Conservation (phyloP, 2,113 vertebrate genomes). For the Arizona elegans region DNA sequence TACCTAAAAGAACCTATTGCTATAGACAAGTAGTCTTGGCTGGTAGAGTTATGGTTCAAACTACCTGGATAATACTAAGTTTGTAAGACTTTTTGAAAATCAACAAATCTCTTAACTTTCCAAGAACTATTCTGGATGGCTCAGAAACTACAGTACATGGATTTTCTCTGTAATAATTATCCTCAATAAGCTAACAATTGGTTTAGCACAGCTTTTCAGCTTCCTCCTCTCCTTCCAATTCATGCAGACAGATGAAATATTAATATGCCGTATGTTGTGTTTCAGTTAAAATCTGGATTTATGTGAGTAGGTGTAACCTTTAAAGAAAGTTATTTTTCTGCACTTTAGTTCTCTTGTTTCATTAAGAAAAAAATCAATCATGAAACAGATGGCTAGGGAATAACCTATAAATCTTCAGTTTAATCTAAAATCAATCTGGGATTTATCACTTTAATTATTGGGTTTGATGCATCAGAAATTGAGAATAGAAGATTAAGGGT, state of each 20-base stretch:
- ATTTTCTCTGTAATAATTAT: background rate
- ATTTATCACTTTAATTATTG: background rate
- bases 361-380: background rate
- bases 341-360: background rate
- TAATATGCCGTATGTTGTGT: background rate
- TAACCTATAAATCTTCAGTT: background rate
- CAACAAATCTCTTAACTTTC: background rate
- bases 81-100: background rate
- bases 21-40: background rate
- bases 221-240: background rate
- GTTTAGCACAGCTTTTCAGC: background rate
- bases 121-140: background rate
- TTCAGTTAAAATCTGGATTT: background rate
- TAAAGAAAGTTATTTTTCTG: constrained; percentile 20
- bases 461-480: constrained; percentile 3
- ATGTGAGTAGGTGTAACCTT: constrained; percentile 8
- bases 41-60: background rate
- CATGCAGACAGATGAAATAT: background rate
- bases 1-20: background rate
- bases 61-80: background rate
- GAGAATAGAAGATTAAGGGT: background rate
- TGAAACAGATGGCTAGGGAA: background rate
- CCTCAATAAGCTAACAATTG: background rate
- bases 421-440: background rate
- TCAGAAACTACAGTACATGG: background rate